Evolutionary conservation across 2,113 vertebrate genomes (phyloP).

Genomic region (Lates calcarifer): DNA sequence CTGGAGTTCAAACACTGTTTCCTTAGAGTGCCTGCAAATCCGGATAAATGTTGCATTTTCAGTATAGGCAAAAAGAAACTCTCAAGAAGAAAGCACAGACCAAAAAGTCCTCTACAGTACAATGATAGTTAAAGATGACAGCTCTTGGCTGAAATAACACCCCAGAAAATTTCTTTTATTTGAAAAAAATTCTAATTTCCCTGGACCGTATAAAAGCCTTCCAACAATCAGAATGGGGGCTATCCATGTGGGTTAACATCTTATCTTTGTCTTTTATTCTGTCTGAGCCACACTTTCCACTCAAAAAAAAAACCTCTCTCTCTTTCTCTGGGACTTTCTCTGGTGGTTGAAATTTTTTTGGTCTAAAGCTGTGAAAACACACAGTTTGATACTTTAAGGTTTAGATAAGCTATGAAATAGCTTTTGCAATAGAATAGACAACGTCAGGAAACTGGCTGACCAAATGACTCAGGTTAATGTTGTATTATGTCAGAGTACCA

Average conservation of each 20-base stretch:
- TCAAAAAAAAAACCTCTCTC: background rate
- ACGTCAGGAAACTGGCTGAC: too few species aligned
- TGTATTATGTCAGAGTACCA: too few species aligned
- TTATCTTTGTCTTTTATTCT: constrained; percentile 12
- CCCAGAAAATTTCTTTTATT: constrained; percentile 1
- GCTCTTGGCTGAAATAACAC: constrained; percentile 22
- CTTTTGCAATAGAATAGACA: too few species aligned
- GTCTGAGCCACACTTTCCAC: background rate
- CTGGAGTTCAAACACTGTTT: background rate
- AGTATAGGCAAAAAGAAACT: background rate
- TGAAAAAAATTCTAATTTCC: constrained; percentile 19
- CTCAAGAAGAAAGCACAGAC: background rate
- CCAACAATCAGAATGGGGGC: constrained; percentile 12
- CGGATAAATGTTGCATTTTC: constrained; percentile 25
- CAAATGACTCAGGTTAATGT: background rate
- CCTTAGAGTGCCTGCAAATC: constrained; percentile 12
- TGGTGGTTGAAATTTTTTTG: background rate
- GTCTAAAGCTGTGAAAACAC: too few species aligned
- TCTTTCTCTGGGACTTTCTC: background rate
- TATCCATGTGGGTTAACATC: background rate
- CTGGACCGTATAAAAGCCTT: constrained; percentile 5
- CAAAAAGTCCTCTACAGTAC: background rate
- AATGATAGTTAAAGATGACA: constrained; percentile 25
- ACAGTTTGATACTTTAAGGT: too few species aligned
- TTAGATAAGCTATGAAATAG: too few species aligned